Conservation (phyloP, 2,888 invertebrate genomes). For the Drosophila rubida region DNA sequence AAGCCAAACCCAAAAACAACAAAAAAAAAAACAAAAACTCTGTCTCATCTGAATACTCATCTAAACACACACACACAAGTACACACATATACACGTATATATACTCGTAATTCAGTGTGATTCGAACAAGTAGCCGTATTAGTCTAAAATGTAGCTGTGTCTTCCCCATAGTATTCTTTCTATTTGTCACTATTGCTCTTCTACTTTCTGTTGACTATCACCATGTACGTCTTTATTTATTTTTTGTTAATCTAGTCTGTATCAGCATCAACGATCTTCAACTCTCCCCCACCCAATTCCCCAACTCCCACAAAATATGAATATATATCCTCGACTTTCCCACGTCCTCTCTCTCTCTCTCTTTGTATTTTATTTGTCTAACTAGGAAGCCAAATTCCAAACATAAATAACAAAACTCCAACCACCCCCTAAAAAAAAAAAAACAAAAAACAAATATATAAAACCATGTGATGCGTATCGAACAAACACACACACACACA, state of each 20-base stretch:
- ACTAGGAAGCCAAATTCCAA: slow-evolving; percentile 62
- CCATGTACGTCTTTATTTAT: slow-evolving; percentile 2
- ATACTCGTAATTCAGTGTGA: slow-evolving; percentile 58
- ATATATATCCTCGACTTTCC: not conserved
- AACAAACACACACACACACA: slow-evolving; percentile 26
- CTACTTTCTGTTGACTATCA: slow-evolving; percentile 16
- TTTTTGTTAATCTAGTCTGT: slow-evolving; percentile 32
- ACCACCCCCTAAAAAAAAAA: slow-evolving; percentile 14
- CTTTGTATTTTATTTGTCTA: slow-evolving; percentile 62
- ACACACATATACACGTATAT: slow-evolving; percentile 10
- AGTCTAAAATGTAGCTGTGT: slow-evolving; percentile 44
- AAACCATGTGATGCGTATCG: slow-evolving; percentile 50
- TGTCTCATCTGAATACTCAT: slow-evolving; percentile 22
- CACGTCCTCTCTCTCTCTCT: slow-evolving; percentile 28
- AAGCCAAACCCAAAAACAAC: not conserved
- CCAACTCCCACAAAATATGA: not conserved
- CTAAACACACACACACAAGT: slow-evolving; percentile 5
- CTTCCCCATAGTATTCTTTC: slow-evolving; percentile 13
- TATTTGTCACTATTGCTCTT: slow-evolving; percentile 3
- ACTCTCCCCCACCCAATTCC: slow-evolving; percentile 6
- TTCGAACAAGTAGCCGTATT: slow-evolving; percentile 63
- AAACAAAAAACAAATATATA: slow-evolving; percentile 21
- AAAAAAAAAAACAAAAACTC: not conserved
- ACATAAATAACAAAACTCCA: slow-evolving; percentile 37
- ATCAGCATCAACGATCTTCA: slow-evolving; percentile 33